phyloP scores from a whole-genome alignment of 1,140 invertebrate species.

The Hycleus cichorii region DNA sequence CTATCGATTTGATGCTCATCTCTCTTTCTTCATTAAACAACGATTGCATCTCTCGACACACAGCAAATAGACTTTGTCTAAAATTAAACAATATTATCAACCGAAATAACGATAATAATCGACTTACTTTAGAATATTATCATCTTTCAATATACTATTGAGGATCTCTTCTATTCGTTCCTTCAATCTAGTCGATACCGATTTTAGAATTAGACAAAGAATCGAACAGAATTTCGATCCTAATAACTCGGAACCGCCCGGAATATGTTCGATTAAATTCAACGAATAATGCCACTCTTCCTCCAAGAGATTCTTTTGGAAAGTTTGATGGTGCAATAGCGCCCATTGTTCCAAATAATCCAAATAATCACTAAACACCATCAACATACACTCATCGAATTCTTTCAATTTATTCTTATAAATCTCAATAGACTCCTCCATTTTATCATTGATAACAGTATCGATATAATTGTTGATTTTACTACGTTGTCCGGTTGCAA shows the following conservation, averaged over 20 bases:
- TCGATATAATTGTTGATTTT: constrained; percentile 63
- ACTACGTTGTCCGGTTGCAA: constrained; percentile 69
- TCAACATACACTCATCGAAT: constrained; percentile 71
- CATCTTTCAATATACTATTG: constrained; percentile 20
- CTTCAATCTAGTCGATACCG: constrained; percentile 46
- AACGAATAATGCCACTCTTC: constrained; percentile 75
- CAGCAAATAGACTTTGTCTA: constrained; percentile 54
- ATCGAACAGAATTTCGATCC: constrained; percentile 60
- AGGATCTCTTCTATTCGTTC: constrained; percentile 46
- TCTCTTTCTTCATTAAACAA: constrained; percentile 75
- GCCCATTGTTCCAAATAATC: constrained; percentile 69
- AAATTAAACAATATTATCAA: background rate
- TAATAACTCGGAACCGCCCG: constrained; percentile 55
- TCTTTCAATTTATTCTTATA: constrained; percentile 50
- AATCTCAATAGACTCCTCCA: constrained; percentile 37
- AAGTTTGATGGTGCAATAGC: constrained; percentile 57
- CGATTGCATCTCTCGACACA: constrained; percentile 70
- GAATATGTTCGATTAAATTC: constrained; percentile 60
- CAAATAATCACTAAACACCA: constrained; percentile 55
- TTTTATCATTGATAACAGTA: constrained; percentile 46
- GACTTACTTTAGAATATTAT: constrained; percentile 33
- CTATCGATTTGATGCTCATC: constrained; percentile 66
- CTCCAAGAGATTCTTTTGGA: constrained; percentile 70
- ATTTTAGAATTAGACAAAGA: constrained; percentile 43
- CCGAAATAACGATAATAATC: background rate